Evolutionary conservation across 2,797 vertebrate genomes (phyloP).

Genomic region (Dicrostonyx torquatus): DNA sequence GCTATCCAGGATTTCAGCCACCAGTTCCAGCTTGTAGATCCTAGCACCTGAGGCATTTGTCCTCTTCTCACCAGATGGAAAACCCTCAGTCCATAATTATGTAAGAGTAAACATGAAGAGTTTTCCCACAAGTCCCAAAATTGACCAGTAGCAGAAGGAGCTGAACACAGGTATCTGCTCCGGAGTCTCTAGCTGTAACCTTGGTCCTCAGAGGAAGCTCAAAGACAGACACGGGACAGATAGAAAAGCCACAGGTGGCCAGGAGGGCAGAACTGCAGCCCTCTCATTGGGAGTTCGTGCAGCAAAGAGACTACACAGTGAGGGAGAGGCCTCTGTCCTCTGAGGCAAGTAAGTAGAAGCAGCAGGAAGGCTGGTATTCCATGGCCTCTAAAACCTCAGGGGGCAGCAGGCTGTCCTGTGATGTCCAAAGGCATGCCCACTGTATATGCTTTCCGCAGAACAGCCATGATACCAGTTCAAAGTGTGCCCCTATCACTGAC

Average conservation of each 20-base stretch:
- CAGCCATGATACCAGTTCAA: not conserved
- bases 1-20: not conserved
- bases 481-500: not conserved
- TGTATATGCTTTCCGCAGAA: too few species aligned
- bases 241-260: not conserved
- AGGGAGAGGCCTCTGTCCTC: too few species aligned
- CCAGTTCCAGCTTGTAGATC: not conserved
- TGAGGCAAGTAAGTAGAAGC: not conserved
- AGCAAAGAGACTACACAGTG: not conserved
- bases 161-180: not conserved
- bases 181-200: not conserved
- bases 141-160: not conserved
- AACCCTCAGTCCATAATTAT: not conserved
- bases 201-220: not conserved
- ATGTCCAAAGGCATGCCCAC: not conserved
- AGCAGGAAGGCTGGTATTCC: not conserved
- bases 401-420: not conserved
- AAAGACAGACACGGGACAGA: not conserved
- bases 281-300: not conserved
- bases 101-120: not conserved
- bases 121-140: not conserved
- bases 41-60: not conserved
- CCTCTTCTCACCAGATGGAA: not conserved
- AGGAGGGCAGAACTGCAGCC: fast-evolving
- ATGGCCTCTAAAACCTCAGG: not conserved